These are phyloP conservation scores for Candoia aspera DNA, from an alignment of 2,113 vertebrate species.

Conservation along the genomic window DNA sequence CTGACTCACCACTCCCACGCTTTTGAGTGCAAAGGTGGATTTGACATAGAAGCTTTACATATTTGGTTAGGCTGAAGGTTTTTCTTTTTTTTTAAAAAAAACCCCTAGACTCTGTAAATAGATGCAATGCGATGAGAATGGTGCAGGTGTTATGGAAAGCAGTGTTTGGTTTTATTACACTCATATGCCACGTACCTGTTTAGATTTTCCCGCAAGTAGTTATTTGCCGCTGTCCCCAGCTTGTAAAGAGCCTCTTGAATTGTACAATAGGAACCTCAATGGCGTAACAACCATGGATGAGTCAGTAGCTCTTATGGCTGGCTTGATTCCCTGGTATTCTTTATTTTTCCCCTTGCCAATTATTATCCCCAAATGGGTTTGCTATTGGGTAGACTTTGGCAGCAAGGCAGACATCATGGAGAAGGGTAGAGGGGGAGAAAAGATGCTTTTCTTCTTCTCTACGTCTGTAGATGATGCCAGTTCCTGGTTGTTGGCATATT, in stretches of 20 bases:
- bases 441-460: no score
- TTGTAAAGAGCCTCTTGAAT: neutral
- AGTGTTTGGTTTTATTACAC: neutral
- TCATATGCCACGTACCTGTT: neutral
- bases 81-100: neutral
- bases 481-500: neutral
- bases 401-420: neutral
- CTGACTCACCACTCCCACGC: neutral
- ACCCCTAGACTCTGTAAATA: neutral
- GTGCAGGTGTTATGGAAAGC: neutral
- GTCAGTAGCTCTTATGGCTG: neutral
- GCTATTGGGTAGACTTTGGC: neutral
- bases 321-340: accelerated
- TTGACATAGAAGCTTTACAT: neutral
- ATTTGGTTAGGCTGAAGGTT: neutral
- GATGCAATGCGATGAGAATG: no score
- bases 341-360: accelerated
- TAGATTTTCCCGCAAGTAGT: neutral
- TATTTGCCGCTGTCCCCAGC: neutral
- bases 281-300: neutral
- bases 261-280: neutral
- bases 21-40: neutral
- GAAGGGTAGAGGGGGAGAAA: no score
- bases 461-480: neutral
- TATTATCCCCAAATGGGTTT: neutral